Percentiles rank a stretch among this genome's conserved stretches.
phyloP scores from a whole-genome alignment of 2,797 vertebrate species.

The Takifugu ocellatus region DNA sequence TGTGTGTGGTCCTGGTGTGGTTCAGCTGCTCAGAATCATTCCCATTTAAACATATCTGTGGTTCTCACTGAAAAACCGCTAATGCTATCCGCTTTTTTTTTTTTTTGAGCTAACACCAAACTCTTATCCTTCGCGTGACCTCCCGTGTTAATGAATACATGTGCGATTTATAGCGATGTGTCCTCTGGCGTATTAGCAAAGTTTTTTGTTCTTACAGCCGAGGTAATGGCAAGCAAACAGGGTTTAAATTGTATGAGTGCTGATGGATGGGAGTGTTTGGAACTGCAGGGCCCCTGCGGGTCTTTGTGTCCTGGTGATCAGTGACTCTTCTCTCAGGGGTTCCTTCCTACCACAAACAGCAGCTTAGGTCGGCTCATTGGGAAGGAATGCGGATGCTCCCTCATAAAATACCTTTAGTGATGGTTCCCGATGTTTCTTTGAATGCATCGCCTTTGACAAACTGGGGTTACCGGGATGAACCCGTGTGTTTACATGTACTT shows the following conservation, averaged over 20 bases:
- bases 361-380: conserved; percentile 42
- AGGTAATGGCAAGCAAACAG: conserved; percentile 53
- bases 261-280: conserved; percentile 66
- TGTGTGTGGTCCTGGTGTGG: conserved; percentile 72
- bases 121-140: conserved; percentile 54
- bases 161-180: conserved; percentile 6
- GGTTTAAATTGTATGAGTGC: conserved; percentile 28
- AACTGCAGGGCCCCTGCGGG: conserved; percentile 46
- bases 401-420: conserved; percentile 32
- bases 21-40: conserved; percentile 66
- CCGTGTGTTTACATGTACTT: neutral
- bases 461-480: conserved; percentile 1
- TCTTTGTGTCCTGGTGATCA: conserved; percentile 62
- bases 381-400: conserved; percentile 53
- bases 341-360: conserved; percentile 60
- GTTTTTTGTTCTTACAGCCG: conserved; percentile 31
- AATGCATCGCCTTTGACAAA: conserved; percentile 21
- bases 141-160: conserved; percentile 13
- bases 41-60: conserved; percentile 70
- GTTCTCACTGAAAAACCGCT: conserved; percentile 59
- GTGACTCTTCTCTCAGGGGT: conserved; percentile 47
- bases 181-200: conserved; percentile 4
- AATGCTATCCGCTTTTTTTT: conserved; percentile 46
- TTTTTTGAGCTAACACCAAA: conserved; percentile 59
- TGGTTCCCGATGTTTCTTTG: conserved; percentile 15